Evolutionary conservation across 2,888 invertebrate species (phyloP).

Genomic region (Sesia bembeciformis): DNA sequence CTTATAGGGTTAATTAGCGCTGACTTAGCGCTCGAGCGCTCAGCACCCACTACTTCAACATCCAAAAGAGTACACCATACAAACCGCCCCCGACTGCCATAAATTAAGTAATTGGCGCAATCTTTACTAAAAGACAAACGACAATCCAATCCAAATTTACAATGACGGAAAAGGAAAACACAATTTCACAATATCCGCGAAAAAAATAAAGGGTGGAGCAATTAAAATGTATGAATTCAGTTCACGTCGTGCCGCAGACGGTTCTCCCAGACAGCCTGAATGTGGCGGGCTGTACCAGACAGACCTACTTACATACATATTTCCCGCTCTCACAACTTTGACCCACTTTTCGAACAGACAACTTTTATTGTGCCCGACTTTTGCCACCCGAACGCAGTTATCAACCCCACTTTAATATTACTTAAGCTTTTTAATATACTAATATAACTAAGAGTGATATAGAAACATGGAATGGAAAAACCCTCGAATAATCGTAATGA

Average conservation of each 20-base stretch:
- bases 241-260: conserved; percentile 17
- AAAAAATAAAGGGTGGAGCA: background rate
- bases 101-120: no score
- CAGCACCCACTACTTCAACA: no score
- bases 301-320: conserved; percentile 44
- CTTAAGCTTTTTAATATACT: background rate
- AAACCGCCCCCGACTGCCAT: no score
- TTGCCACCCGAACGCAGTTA: background rate
- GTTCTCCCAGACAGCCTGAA: conserved; percentile 11
- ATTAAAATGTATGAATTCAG: conserved; percentile 20
- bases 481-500: conserved; percentile 29
- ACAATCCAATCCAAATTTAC: no score
- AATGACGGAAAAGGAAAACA: no score
- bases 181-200: background rate
- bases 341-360: conserved; percentile 45
- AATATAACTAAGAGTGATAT: background rate
- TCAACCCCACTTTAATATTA: background rate
- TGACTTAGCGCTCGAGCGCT: no score
- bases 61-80: no score
- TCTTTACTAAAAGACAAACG: no score
- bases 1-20: no score
- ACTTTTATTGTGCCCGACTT: conserved; percentile 41
- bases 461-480: background rate
- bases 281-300: conserved; percentile 8
- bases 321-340: conserved; percentile 38